Evolutionary conservation across 2,113 vertebrate genomes (phyloP).

Genomic region (Agapornis roseicollis): DNA sequence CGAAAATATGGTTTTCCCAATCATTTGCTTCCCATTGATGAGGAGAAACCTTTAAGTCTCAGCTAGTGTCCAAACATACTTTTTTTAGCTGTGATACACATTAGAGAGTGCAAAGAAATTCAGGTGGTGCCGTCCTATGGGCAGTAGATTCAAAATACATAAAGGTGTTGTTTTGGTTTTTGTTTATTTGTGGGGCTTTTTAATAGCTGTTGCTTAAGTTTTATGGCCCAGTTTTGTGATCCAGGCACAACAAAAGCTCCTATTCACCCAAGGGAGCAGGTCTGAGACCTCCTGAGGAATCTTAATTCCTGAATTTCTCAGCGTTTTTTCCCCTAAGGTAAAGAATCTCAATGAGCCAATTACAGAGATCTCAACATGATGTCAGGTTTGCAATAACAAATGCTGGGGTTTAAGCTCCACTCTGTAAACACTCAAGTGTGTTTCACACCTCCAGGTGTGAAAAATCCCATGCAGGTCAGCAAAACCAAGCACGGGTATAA

Average conservation of each 20-base stretch:
- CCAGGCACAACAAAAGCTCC: background rate
- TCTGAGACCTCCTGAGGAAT: background rate
- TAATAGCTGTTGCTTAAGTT: background rate
- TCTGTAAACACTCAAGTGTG: background rate
- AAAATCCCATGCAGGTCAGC: background rate
- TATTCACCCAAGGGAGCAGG: background rate
- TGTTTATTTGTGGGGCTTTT: background rate
- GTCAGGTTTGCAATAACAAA: background rate
- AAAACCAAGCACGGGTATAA: background rate
- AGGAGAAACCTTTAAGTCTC: background rate
- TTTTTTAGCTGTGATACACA: background rate
- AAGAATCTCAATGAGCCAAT: background rate
- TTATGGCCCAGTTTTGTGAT: background rate
- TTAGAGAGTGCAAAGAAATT: background rate
- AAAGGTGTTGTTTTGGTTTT: background rate
- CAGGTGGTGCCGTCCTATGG: background rate
- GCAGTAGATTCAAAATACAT: background rate
- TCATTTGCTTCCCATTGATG: background rate
- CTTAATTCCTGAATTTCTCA: conserved; percentile 8
- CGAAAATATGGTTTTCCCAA: background rate
- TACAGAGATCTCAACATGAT: background rate
- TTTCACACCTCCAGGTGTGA: background rate
- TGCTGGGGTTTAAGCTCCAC: background rate
- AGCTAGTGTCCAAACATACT: background rate
- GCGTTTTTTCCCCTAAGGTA: background rate